A percentile compares a stretch with the other conserved stretches of the same genome.
These are phyloP conservation scores for Etia nguti DNA, from an alignment of 2,113 vertebrate genomes.

Conservation along the genomic window DNA sequence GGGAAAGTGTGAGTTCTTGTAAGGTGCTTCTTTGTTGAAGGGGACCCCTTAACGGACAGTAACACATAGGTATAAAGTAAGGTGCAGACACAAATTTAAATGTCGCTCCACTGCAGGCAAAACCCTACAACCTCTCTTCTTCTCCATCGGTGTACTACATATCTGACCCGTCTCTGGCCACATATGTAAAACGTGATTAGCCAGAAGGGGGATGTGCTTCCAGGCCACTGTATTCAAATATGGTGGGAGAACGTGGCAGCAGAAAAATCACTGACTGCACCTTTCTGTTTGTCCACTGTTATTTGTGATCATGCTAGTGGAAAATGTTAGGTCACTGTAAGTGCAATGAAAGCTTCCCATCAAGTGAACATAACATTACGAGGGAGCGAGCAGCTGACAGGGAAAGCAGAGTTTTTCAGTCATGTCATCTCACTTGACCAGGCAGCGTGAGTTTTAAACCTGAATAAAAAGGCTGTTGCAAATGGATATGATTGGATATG, in stretches of 20 bases:
- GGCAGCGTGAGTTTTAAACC: background rate
- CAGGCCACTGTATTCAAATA: background rate
- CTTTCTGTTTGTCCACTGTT: background rate
- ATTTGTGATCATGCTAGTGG: background rate
- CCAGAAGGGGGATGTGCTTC: background rate
- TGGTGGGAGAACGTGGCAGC: background rate
- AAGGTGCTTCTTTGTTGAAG: background rate
- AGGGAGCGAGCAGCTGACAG: background rate
- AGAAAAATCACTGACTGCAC: background rate
- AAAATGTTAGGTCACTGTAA: background rate
- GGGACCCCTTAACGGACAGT: background rate
- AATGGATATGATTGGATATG: background rate
- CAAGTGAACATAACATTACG: background rate
- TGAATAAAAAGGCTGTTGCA: background rate
- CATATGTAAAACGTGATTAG: background rate
- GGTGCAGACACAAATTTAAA: background rate
- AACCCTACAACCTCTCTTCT: background rate
- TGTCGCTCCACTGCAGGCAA: background rate
- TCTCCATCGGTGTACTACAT: background rate
- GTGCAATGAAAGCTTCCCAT: background rate
- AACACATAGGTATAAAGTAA: background rate
- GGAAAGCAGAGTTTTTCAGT: background rate
- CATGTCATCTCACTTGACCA: background rate
- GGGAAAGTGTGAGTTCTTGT: background rate
- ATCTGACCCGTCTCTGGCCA: background rate